Evolutionary conservation across 2,113 vertebrate species (phyloP), one percentile per base, ranked within the genome.

Genomic region (Spea bombifrons): DNA sequence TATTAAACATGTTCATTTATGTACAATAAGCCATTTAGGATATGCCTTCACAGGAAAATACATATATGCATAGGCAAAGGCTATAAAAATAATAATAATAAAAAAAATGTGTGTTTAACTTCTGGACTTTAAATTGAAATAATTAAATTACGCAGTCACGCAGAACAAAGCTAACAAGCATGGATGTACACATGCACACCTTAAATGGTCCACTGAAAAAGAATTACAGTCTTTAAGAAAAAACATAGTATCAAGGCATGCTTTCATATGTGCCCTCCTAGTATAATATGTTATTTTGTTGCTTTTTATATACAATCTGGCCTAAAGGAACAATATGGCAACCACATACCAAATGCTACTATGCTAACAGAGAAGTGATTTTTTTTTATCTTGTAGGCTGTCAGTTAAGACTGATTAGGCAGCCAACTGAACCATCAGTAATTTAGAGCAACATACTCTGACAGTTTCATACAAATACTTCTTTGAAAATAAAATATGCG

Each of bases 371-470:
- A 68, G 78, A 68, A 73, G 71, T 59, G 78, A 80, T 80, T 80
- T 80, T 30, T n/a, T 30, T 30, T 74, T 74, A 74, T 80, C 78
- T 80, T 73, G 71, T 71, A 74, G 71, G 78, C 78, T 80, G 78
- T 80, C 78, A 80, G 71, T 80, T 80, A 80, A 74, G 78, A 80
- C 71, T 80, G 78, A 73, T 73, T 80, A 73, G 71, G 71, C 78
- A 74, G 74, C 78, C 72, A 80, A 80, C 9, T 74, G 64, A 80
- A 74, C 78, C 78, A 68, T 74, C 44, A 74, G 71, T 80, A 80
- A 80, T 80, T 74, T 68, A 44, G 50, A 80, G 78, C 71, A 80
- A 80, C 78, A 80, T 74, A 74, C 78, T 80, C 78, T 80, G 52
- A 68, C 78, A 80, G 78, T 64, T 74, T 74, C 78, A 74, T 68